Evolutionary conservation across 2,797 vertebrate genomes (phyloP).

Genomic region (Eulemur albifrons): DNA sequence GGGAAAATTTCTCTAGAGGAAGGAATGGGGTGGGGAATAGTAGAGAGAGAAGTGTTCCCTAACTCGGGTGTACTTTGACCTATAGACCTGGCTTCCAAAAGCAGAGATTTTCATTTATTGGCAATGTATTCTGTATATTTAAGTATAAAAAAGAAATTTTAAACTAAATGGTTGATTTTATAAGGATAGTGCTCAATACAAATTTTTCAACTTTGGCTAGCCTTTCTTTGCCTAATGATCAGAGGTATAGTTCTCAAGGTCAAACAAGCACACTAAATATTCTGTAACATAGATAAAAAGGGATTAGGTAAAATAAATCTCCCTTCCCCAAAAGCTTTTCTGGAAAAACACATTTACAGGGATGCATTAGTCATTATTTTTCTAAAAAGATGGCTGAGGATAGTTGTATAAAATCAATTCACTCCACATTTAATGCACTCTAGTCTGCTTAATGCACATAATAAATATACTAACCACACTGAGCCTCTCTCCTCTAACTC

Average conservation of each 20-base stretch:
- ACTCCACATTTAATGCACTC: constrained; percentile 56
- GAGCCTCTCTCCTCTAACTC: constrained; percentile 32
- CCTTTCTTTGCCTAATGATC: neutral
- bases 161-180: neutral
- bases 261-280: constrained; percentile 37
- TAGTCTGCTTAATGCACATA: constrained; percentile 62
- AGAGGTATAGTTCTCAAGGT: constrained; percentile 60
- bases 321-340: constrained; percentile 36
- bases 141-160: neutral
- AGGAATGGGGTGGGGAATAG: neutral
- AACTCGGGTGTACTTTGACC: neutral
- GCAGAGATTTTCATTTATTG: neutral
- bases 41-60: neutral
- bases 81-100: neutral
- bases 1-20: neutral
- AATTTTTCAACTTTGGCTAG: neutral
- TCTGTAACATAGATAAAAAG: constrained; percentile 41
- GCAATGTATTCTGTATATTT: neutral
- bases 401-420: constrained; percentile 69
- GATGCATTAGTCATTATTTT: constrained; percentile 66
- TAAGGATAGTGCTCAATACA: neutral
- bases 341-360: constrained; percentile 54
- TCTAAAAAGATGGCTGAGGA: constrained; percentile 56
- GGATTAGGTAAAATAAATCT: constrained; percentile 33
- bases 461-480: constrained; percentile 49